A percentile compares a stretch with the other conserved stretches of the same genome.
These are phyloP conservation scores for Reticulitermes lucifugus DNA, from an alignment of 2,888 invertebrate genomes.

Conservation along the genomic window DNA sequence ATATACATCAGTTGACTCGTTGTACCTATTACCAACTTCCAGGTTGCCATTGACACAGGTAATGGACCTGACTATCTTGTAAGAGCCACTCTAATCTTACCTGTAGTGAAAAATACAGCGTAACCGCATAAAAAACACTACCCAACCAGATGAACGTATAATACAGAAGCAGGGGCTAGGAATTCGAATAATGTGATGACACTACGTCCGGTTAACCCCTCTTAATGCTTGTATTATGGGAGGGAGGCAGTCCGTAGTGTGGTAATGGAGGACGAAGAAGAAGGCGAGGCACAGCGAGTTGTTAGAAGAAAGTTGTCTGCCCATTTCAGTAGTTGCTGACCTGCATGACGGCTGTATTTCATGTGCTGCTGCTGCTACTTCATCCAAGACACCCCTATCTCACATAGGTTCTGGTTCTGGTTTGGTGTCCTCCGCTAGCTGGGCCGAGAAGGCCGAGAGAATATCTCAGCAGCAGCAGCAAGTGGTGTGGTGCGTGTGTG, in stretches of 20 bases:
- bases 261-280: conserved; percentile 22
- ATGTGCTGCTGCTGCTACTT: conserved; percentile 3
- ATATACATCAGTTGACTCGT: no score
- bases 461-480: neutral
- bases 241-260: neutral
- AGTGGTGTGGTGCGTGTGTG: neutral
- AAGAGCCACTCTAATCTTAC: no score
- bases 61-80: no score
- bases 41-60: no score
- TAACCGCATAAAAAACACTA: no score
- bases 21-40: no score
- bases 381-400: neutral
- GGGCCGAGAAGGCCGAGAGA: neutral
- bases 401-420: neutral
- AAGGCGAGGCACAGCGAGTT: conserved; percentile 14
- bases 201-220: neutral
- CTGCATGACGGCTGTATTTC: conserved; percentile 29
- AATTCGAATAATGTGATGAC: neutral
- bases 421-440: neutral
- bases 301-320: conserved; percentile 45
- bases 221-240: neutral
- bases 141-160: no score
- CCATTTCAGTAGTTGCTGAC: conserved; percentile 40
- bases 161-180: no score
- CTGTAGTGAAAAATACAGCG: no score